These are phyloP conservation scores for Amazona ochrocephala DNA, from an alignment of 2,797 vertebrate genomes.

Conservation along the genomic window DNA sequence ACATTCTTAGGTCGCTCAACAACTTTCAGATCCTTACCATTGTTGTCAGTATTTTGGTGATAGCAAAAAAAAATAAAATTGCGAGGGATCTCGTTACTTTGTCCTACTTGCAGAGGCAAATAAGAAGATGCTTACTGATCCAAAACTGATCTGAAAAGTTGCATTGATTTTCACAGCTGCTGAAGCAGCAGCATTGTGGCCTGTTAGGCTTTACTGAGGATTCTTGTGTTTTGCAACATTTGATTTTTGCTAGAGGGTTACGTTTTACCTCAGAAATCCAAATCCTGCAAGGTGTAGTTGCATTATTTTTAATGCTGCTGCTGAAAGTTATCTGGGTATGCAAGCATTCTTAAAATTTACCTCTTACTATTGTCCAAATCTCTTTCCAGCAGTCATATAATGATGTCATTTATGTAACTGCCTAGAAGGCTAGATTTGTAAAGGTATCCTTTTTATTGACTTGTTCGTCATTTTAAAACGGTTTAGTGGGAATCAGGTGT, in stretches of 20 bases:
- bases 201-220: neutral
- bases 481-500: neutral
- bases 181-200: neutral
- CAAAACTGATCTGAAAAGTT: neutral
- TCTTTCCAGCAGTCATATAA: neutral
- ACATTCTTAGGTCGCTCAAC: neutral
- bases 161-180: neutral
- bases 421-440: neutral
- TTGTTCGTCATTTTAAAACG: neutral
- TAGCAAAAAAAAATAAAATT: neutral
- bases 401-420: neutral
- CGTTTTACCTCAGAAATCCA: neutral
- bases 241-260: constrained; percentile 14
- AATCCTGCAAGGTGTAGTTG: neutral
- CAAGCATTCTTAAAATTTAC: neutral
- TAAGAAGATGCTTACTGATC: constrained; percentile 25
- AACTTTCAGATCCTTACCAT: neutral
- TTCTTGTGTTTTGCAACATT: neutral
- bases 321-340: neutral
- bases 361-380: neutral
- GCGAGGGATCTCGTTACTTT: neutral
- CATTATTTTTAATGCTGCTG: neutral
- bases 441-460: neutral
- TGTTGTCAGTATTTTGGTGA: neutral
- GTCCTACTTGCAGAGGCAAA: constrained; percentile 27